These are phyloP conservation scores for Eretmocerus hayati DNA, from an alignment of 2,888 invertebrate genomes.

Conservation along the genomic window DNA sequence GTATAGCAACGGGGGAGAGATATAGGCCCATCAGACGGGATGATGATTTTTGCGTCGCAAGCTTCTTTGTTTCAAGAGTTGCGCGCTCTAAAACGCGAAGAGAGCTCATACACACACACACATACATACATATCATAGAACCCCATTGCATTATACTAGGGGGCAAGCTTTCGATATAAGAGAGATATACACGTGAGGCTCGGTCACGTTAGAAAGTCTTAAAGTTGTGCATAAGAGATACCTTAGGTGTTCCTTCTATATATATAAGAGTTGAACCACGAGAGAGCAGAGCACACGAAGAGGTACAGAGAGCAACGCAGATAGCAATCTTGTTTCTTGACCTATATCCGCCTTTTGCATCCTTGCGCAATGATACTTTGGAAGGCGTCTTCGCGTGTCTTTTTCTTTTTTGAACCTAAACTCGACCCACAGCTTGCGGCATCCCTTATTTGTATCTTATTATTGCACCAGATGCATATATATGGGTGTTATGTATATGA, in stretches of 20 bases:
- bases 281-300: not conserved
- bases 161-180: too few relatives aligned
- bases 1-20: too few relatives aligned
- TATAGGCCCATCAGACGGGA: too few relatives aligned
- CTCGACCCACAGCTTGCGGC: not conserved
- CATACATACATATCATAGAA: too few relatives aligned
- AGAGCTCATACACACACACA: conserved; percentile 26
- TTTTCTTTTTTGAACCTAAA: not conserved
- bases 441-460: too few relatives aligned
- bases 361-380: conserved; percentile 42
- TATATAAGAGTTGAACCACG: too few relatives aligned
- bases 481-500: too few relatives aligned
- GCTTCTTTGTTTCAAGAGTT: conserved; percentile 20
- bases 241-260: too few relatives aligned
- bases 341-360: conserved; percentile 47
- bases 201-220: conserved; percentile 46
- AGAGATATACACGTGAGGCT: too few relatives aligned
- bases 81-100: conserved; percentile 20
- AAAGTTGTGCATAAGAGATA: too few relatives aligned
- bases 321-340: conserved; percentile 48
- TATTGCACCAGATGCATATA: too few relatives aligned
- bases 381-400: conserved; percentile 18
- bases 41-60: conserved; percentile 24
- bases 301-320: conserved; percentile 27
- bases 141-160: too few relatives aligned